A percentile compares a stretch with the other conserved stretches of the same genome.
phyloP scores from a whole-genome alignment of 2,888 invertebrate genomes.

The Galerucella calmariensis region DNA sequence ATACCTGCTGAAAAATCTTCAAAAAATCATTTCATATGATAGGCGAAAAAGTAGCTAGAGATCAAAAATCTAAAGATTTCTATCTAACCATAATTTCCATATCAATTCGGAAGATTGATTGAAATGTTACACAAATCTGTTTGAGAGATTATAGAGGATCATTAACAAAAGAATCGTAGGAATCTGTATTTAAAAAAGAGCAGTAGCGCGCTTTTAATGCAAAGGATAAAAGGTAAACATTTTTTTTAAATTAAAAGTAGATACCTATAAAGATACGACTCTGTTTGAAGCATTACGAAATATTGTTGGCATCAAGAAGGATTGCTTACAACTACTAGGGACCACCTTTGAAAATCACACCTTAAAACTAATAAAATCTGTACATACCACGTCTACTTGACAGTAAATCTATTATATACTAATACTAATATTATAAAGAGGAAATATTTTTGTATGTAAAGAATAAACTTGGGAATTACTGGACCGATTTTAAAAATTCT shows the following conservation, averaged over 20 bases:
- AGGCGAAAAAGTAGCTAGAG: no score
- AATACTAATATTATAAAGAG: no score
- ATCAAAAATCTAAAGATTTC: no score
- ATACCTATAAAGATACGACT: not conserved
- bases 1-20: no score
- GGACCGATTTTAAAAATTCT: no score
- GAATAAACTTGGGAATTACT: no score
- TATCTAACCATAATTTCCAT: not conserved
- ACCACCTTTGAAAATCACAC: slow-evolving; percentile 16
- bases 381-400: not conserved
- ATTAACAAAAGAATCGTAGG: slow-evolving; percentile 6
- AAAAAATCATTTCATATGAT: no score
- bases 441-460: no score
- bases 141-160: not conserved
- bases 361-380: slow-evolving; percentile 17
- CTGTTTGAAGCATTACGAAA: not conserved
- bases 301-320: slow-evolving; percentile 4
- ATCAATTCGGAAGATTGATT: not conserved
- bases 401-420: no score
- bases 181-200: not conserved
- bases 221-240: not conserved
- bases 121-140: slow-evolving; percentile 5
- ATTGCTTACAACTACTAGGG: not conserved
- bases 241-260: no score
- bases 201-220: not conserved